A percentile compares a stretch with the other conserved stretches of the same genome.
Conservation (phyloP, 2,797 vertebrate genomes). For the Aselliscus stoliczkanus region DNA sequence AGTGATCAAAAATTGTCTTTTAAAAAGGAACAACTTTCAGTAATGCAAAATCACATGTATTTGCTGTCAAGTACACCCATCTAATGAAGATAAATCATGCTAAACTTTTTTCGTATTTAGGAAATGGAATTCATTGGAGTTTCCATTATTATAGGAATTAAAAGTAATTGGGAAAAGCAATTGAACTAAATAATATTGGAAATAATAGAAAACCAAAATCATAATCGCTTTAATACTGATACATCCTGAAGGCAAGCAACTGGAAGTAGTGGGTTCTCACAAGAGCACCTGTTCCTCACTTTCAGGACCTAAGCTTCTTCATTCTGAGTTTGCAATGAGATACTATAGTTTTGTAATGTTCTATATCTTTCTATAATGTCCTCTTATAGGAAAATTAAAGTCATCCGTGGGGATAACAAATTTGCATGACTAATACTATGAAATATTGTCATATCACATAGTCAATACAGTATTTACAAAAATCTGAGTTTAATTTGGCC, state of each 20-base stretch:
- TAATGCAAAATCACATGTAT: slow-evolving; percentile 34
- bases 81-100: slow-evolving; percentile 45
- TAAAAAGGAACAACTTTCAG: slow-evolving; percentile 12
- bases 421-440: neutral
- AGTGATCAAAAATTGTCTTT: neutral
- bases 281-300: neutral
- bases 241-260: neutral
- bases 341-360: neutral
- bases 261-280: neutral
- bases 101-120: slow-evolving; percentile 11
- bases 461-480: neutral
- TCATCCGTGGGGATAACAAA: neutral
- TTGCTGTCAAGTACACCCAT: neutral
- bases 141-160: slow-evolving; percentile 10
- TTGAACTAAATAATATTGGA: neutral
- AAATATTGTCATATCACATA: neutral
- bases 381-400: neutral
- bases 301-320: neutral
- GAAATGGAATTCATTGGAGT: neutral
- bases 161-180: slow-evolving; percentile 22
- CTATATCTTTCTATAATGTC: neutral
- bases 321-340: neutral
- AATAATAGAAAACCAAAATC: neutral
- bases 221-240: neutral
- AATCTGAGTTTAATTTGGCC: neutral